Conservation (phyloP, 1,140 invertebrate species). For the Bombus terrestris region DNA sequence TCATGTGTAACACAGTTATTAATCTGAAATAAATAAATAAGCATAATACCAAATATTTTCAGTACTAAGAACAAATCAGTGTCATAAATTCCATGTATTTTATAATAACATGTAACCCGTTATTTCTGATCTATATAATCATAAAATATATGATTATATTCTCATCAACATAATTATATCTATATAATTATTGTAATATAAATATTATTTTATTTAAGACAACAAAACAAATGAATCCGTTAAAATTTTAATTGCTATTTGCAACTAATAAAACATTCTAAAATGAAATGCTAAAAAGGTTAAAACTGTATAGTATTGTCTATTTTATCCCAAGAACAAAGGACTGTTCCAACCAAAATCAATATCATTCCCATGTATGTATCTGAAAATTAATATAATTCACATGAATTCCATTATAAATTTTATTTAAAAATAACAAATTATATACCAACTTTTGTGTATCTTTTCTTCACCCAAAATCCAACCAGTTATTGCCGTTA, state of each 20-base stretch:
- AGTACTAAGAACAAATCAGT: conserved; percentile 19
- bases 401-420: not conserved
- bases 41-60: conserved; percentile 51
- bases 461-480: conserved; percentile 83
- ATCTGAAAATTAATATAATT: conserved; percentile 74
- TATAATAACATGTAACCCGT: not conserved
- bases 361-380: conserved; percentile 80
- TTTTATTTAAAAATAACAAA: conserved; percentile 19
- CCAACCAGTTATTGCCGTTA: conserved; percentile 87
- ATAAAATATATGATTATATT: not conserved
- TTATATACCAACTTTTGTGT: conserved; percentile 69
- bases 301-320: conserved; percentile 14
- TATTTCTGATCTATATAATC: not conserved
- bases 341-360: conserved; percentile 78
- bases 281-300: not conserved
- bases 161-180: not conserved
- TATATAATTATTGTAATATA: conserved; percentile 1
- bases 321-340: conserved; percentile 81
- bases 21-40: conserved; percentile 72
- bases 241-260: not conserved
- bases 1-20: conserved; percentile 75
- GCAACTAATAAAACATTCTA: not conserved
- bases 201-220: not conserved
- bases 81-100: conserved; percentile 17
- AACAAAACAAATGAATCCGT: not conserved